Base-by-base conservation (phyloP, 2,888 invertebrate genomes). In the Acrobasis repandana region DNA sequence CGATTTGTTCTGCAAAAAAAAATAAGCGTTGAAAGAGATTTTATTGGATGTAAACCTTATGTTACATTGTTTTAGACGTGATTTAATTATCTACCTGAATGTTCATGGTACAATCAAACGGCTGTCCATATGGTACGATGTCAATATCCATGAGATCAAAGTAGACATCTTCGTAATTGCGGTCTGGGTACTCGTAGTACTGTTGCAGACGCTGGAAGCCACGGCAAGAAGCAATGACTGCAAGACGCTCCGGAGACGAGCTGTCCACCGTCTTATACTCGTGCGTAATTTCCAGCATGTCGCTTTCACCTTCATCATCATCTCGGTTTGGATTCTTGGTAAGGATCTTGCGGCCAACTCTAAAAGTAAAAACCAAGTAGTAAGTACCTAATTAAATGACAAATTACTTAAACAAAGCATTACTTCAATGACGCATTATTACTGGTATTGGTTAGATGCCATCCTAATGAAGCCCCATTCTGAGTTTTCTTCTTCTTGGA, bases 71-170 rank as follows among this genome's bases (percentile, higher is more conserved):
- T 43, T 43, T 43, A 10, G 18, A 34, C 16, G 10, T n/a, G 36
- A 6, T 33, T 18, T 33, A 38, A 16, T 33, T 38, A 16, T 10
- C 14, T 36, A 94, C 94, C 88, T 94, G 93, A 68, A 95, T 93
- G 72, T 94, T 93, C 77, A 95, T 94, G 34, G 93, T 93, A 61
- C 95, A 94, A 71, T 93, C 93, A 75, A 95, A 95, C 43, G 93
- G 93, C 71, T 95, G 93, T 0, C 95, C 95, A 65, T 94, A 93
- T 10, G 93, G 93, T 34, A 95, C 93, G 28, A 92, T 83, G 63
- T 95, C 95, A 67, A 95, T 94, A 63, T 95, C 95, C 75, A 94
- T 93, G 59, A 95, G 87, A 70, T 95, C 94, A 71, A 95, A 95
- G 72, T 80, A 89, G 5, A 95, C 94, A 72, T 95, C 95, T 73